phyloP scores from a whole-genome alignment of 1,140 invertebrate species.

The Oppia nitens region DNA sequence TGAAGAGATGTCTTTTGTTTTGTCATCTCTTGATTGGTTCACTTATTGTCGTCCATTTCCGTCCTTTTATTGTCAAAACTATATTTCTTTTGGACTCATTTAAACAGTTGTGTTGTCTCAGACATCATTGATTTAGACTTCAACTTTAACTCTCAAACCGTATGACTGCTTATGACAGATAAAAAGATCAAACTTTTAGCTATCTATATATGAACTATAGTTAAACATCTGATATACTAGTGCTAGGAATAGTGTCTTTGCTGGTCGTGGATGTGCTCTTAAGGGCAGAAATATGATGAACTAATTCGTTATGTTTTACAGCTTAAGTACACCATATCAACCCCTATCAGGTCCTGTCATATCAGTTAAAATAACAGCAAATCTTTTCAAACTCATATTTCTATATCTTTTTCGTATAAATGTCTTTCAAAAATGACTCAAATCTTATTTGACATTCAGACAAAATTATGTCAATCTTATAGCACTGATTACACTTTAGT shows the following conservation, averaged over 20 bases:
- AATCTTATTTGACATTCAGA: not conserved
- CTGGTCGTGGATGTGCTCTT: too few relatives aligned
- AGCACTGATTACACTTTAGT: too few relatives aligned
- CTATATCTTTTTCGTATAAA: not conserved
- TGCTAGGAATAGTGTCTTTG: too few relatives aligned
- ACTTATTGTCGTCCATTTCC: not conserved
- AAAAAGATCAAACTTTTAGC: not conserved
- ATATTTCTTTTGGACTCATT: not conserved
- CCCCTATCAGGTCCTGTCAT: not conserved
- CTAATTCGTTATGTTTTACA: not conserved
- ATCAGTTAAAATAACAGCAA: not conserved
- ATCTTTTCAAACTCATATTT: not conserved
- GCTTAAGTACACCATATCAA: not conserved
- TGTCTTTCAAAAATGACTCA: not conserved
- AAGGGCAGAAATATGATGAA: not conserved
- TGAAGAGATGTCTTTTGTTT: not conserved
- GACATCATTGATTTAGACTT: not conserved
- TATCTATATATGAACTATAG: not conserved
- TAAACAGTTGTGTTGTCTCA: too few relatives aligned
- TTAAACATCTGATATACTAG: not conserved
- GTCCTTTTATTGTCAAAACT: not conserved
- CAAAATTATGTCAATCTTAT: not conserved
- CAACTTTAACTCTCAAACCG: too few relatives aligned
- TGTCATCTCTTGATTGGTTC: not conserved
- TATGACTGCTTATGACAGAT: not conserved